Evolutionary conservation across 2,888 invertebrate genomes (phyloP).

Genomic region (Noctua fimbriata): DNA sequence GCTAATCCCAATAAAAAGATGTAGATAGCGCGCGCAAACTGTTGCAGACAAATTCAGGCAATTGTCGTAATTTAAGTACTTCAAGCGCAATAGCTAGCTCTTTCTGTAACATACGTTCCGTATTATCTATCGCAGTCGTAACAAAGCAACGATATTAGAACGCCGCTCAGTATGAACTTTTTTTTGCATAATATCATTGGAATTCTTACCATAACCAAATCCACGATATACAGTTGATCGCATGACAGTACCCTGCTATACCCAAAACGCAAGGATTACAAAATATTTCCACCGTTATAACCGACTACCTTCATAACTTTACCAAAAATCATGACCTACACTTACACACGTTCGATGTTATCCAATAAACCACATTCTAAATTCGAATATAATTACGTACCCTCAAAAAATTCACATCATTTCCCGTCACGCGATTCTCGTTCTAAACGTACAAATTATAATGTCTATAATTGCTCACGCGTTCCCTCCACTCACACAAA

Average conservation of each 20-base stretch:
- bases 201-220: background rate
- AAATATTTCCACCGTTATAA: conserved; percentile 17
- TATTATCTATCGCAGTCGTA: no score
- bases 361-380: conserved; percentile 62
- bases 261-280: background rate
- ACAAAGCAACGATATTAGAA: no score
- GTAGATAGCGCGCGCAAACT: no score
- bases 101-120: no score
- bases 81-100: no score
- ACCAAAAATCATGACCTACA: conserved; percentile 39
- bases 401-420: conserved; percentile 59
- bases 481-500: conserved; percentile 56
- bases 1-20: background rate
- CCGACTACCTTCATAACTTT: conserved; percentile 4
- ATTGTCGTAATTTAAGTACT: no score
- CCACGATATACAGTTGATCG: background rate
- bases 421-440: conserved; percentile 60
- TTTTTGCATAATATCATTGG: no score
- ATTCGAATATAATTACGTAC: conserved; percentile 59
- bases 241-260: conserved; percentile 2
- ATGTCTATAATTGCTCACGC: conserved; percentile 62
- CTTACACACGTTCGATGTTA: conserved; percentile 50
- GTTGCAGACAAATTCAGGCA: no score
- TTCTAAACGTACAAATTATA: conserved; percentile 59
- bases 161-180: no score